phyloP scores from a whole-genome alignment of 1,140 invertebrate species.

The Vollenhovia emeryi region DNA sequence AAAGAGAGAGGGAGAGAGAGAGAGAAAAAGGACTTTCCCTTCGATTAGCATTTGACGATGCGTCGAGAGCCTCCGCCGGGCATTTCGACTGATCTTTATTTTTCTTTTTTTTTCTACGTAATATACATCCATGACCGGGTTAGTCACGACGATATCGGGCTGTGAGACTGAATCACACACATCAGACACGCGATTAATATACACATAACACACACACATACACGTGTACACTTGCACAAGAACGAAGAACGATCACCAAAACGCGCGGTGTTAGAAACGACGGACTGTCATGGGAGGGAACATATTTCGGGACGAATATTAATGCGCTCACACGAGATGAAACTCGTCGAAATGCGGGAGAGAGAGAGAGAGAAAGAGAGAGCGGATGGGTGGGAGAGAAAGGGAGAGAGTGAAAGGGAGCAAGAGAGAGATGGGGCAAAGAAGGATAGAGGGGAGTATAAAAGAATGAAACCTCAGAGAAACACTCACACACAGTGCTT shows the following conservation, averaged over 20 bases:
- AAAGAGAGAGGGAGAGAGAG: not conserved
- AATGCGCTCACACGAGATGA: conserved; percentile 39
- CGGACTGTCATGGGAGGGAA: conserved; percentile 15
- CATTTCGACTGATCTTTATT: conserved; percentile 46
- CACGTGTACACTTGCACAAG: conserved; percentile 15
- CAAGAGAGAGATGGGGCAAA: not conserved
- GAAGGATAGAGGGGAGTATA: conserved; percentile 18
- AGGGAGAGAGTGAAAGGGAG: not conserved
- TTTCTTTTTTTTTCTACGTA: conserved; percentile 35
- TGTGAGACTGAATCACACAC: conserved; percentile 60
- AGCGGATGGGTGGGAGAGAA: conserved; percentile 12
- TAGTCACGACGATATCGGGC: conserved; percentile 62
- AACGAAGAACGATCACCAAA: conserved; percentile 50
- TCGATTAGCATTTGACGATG: conserved; percentile 49
- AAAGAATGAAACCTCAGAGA: conserved; percentile 52
- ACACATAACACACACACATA: conserved; percentile 4
- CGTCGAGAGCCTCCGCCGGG: conserved; percentile 50
- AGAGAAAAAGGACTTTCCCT: conserved; percentile 8
- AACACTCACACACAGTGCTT: conserved; percentile 55
- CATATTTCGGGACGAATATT: conserved; percentile 14
- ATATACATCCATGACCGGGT: conserved; percentile 52
- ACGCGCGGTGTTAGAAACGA: conserved; percentile 24
- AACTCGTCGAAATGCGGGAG: conserved; percentile 27
- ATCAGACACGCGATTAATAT: not conserved
- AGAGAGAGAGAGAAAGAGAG: conserved; percentile 17